Evolutionary conservation across 1,140 invertebrate species (phyloP), one percentile per base, ranked within the genome.

Genomic region (Samia ricini): DNA sequence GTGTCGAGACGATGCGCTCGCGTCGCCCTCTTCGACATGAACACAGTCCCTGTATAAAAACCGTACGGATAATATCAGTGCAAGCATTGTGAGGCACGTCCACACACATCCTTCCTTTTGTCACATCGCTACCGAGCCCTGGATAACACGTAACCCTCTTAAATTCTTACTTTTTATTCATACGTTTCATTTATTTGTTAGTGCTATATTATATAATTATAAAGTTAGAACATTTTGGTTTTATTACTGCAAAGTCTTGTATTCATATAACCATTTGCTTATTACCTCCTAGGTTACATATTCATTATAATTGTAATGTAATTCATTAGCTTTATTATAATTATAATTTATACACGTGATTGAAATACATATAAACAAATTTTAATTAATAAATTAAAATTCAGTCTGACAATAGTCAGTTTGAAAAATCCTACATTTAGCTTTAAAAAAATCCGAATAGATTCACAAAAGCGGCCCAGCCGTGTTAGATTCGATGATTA

Each of bases 71-170:
- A 85, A 85, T 83, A 82, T 77, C 75, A 64, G 65, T 57, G 60
- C 56, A 52, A 62, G 70, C 76, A 75, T 85, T 85, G 81, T 85
- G 72, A 58, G 71, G 67, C 83, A 85, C 83, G 83, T 85, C 77
- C 83, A 52, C 20, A 56, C 64, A 62, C 65, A 74, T 80, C 75
- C 81, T 81, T 77, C 75, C 75, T 70, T 79, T 83, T 83, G 79
- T 85, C 63, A 60, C 63, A 22, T 6, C 23, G 51, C 23, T 20
- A 21, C 33, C 33, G 33, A 42, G 54, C 63, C 63, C 23, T 52
- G 59, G 48, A n/a, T 15, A 54, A 51, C 23, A n/a, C 20, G 49
- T 23, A 52, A 42, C 33, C 33, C 33, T 48, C 18, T 36, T 42
- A 42, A 15, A 42, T 12, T 42, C 10, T 42, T 42, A 42, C 33